Evolutionary conservation across 2,797 vertebrate genomes (phyloP).

Genomic region (Heliangelus exortis): DNA sequence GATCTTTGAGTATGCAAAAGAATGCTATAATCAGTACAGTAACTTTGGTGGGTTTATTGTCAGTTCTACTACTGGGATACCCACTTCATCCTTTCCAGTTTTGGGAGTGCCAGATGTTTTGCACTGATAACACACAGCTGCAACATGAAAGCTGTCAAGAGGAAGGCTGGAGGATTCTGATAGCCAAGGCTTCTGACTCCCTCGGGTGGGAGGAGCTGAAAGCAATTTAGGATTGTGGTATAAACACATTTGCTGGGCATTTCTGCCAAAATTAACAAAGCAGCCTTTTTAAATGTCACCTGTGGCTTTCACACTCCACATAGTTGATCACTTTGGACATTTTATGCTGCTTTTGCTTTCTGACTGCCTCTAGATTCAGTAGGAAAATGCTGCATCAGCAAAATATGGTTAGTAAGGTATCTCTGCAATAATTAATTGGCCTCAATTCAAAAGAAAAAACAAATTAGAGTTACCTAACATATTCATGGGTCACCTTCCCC

Average conservation of each 20-base stretch:
- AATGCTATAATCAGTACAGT: neutral
- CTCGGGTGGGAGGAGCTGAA: neutral
- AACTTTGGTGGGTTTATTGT: neutral
- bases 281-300: neutral
- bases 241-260: neutral
- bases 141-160: neutral
- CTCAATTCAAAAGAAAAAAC: neutral
- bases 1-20: neutral
- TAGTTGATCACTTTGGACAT: neutral
- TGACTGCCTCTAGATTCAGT: neutral
- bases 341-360: neutral
- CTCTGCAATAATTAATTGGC: neutral
- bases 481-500: neutral
- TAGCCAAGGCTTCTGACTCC: constrained; percentile 6
- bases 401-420: neutral
- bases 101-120: constrained; percentile 45
- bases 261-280: neutral
- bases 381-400: neutral
- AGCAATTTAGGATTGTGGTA: neutral
- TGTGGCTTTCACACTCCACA: neutral
- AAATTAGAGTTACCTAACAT: neutral
- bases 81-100: neutral
- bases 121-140: constrained; percentile 45
- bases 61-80: neutral
- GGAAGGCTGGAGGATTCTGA: constrained; percentile 26